Evolutionary conservation across 2,113 vertebrate species (phyloP).

Genomic region (Theropithecus gelada): DNA sequence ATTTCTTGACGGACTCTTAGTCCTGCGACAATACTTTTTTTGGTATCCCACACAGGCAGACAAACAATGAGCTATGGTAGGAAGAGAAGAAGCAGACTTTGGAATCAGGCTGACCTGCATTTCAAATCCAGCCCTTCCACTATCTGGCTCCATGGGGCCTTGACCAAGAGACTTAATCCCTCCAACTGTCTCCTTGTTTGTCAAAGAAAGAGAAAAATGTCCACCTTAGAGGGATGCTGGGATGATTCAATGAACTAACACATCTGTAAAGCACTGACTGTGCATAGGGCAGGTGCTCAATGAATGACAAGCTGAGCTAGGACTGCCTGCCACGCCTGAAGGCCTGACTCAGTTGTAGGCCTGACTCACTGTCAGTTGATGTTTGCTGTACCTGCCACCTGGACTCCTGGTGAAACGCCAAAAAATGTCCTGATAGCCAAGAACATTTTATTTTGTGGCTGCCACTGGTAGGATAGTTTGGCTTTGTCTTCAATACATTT

Average conservation of each 20-base stretch:
- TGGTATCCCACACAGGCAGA: neutral
- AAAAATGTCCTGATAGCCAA: neutral
- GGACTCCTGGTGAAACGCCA: neutral
- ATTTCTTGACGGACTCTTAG: neutral
- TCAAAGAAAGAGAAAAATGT: neutral
- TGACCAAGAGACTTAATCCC: neutral
- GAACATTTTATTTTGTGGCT: neutral
- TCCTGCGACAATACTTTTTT: neutral
- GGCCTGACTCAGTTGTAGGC: neutral
- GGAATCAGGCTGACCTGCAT: neutral
- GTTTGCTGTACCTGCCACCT: neutral
- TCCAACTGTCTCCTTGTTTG: neutral
- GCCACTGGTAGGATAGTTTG: neutral
- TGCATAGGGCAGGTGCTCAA: neutral
- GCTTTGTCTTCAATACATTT: neutral
- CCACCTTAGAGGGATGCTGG: neutral
- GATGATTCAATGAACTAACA: neutral
- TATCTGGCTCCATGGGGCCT: neutral
- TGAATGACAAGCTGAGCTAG: neutral
- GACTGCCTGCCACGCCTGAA: neutral
- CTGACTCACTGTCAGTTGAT: neutral
- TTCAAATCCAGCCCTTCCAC: constrained; percentile 42
- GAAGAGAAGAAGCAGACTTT: constrained; percentile 13
- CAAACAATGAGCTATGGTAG: neutral
- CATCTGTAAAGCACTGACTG: neutral